phyloP scores from a whole-genome alignment of 2,797 vertebrate species.

The Pitangus sulphuratus region DNA sequence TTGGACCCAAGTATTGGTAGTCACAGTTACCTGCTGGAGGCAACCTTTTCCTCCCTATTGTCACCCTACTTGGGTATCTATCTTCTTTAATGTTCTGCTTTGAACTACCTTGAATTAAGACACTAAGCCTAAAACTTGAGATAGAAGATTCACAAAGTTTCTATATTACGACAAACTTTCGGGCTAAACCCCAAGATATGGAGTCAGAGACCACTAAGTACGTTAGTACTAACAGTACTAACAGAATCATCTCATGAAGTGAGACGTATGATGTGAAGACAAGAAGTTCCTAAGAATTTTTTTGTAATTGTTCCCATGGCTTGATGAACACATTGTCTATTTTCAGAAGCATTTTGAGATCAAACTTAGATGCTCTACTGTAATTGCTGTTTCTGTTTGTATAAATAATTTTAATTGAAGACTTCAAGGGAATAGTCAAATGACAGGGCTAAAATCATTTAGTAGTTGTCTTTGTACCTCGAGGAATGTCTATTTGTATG shows the following conservation, averaged over 20 bases:
- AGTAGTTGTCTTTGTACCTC: neutral
- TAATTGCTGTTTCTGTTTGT: neutral
- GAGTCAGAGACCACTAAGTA: neutral
- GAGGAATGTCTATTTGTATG: neutral
- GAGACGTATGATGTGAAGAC: neutral
- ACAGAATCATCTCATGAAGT: neutral
- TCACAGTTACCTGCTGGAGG: neutral
- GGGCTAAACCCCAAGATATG: neutral
- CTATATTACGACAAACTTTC: neutral
- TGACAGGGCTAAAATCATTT: neutral
- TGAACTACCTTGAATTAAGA: neutral
- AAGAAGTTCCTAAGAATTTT: neutral
- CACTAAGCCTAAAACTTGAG: neutral
- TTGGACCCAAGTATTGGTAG: neutral
- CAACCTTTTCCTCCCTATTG: neutral
- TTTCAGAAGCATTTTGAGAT: conserved; percentile 11
- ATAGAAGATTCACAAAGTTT: neutral
- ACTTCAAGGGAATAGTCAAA: conserved; percentile 5
- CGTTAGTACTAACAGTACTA: neutral
- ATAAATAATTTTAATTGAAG: neutral
- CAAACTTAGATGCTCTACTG: neutral
- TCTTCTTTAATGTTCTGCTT: neutral
- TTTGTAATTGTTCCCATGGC: neutral
- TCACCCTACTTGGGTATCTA: neutral
- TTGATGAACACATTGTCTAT: neutral